Evolutionary conservation across 2,888 invertebrate genomes (phyloP), one percentile per base, ranked within the genome.

Genomic region (Lasioglossum villosulum): DNA sequence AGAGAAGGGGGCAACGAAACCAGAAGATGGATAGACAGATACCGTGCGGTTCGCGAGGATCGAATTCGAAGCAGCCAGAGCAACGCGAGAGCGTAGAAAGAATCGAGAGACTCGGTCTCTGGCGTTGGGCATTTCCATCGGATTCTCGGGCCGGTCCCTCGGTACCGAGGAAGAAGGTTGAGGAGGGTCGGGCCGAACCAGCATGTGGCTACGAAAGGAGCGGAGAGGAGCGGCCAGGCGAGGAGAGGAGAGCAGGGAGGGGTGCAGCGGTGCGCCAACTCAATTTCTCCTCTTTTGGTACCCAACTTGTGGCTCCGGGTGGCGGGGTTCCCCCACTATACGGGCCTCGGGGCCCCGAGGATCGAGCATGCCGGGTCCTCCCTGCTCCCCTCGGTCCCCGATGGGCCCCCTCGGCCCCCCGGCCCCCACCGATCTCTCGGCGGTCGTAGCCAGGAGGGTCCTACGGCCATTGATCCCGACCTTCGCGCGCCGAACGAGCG

Each of bases 391-490:
- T 48, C 75, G 80, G 39, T 52, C 79, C 81, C 83, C 89, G 86
- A 76, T 86, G 91, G 86, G 82, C 82, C 91, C 89, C 80, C 78
- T 78, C 86, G 71, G 78, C 56, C 79, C 78, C 77, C 75, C 75
- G 78, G 39, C 70, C 79, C 81, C 56, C 90, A 27, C 59, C 70
- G 71, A 77, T 72, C 80, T 45, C 39, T 45, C 84, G 34, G 76
- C 78, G 45, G 48, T 79, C 80, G 78, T 85, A 78, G 71, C 82
- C 89, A 90, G 87, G 91, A 91, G 94, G 94, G 95, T 93, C 94
- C 95, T 94, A 94, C 94, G 95, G 95, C 94, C 95, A 93, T 95
- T 95, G 95, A 95, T 95, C 95, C 95, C 94, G 95, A 95, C 95
- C 95, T 95, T 95, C 95, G 94, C 94, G 94, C 95, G 95, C 95